Conservation (phyloP, 1,140 invertebrate genomes). For the Prorops nasuta region DNA sequence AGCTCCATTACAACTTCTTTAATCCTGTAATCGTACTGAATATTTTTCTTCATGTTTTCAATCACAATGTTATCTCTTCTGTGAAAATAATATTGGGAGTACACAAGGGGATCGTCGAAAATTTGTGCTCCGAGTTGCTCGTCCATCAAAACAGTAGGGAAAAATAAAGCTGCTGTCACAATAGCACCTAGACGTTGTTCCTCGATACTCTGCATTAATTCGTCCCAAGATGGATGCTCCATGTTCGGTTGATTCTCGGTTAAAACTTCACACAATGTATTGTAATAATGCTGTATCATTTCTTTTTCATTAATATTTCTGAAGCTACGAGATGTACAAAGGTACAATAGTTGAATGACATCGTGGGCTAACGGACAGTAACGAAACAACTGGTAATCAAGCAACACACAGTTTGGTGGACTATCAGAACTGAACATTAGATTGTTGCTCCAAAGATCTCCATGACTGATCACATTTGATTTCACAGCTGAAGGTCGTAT, state of each 20-base stretch:
- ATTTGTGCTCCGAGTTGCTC: conserved; percentile 24
- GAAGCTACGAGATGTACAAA: conserved; percentile 38
- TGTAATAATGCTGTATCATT: conserved; percentile 47
- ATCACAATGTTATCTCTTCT: conserved; percentile 30
- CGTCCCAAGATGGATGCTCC: conserved; percentile 31
- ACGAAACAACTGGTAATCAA: conserved; percentile 62
- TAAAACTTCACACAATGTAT: conserved; percentile 27
- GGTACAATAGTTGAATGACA: conserved; percentile 44
- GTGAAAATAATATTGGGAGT: conserved; percentile 29
- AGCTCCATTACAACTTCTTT: conserved; percentile 39
- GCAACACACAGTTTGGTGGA: conserved; percentile 56
- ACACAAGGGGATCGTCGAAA: conserved; percentile 28
- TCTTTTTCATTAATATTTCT: conserved; percentile 28
- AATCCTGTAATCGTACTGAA: conserved; percentile 32
- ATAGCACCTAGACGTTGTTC: conserved; percentile 42
- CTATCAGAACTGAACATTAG: conserved; percentile 52
- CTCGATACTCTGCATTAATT: conserved; percentile 37
- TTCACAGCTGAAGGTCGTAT: conserved; percentile 53
- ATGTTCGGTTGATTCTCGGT: conserved; percentile 8
- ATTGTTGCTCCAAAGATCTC: conserved; percentile 66
- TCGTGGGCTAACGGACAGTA: conserved; percentile 58
- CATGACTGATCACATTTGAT: conserved; percentile 61
- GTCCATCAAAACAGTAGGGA: conserved; percentile 42
- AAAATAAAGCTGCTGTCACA: conserved; percentile 35
- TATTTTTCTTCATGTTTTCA: conserved; percentile 29